Evolutionary conservation across 2,888 invertebrate species (phyloP).

Genomic region (Pharmacophagus antenor): DNA sequence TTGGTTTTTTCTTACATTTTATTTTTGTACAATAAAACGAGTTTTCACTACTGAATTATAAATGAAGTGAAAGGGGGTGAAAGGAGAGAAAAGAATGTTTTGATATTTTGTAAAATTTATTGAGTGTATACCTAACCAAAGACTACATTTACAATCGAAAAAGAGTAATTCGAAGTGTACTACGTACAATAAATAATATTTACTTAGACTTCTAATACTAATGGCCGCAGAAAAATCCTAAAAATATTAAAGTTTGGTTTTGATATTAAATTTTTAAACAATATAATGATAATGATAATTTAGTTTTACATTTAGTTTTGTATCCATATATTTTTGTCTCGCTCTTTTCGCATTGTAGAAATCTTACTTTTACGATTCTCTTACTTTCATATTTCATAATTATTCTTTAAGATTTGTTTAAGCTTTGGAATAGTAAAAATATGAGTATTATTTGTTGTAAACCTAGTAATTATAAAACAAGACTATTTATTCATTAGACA

Average conservation of each 20-base stretch:
- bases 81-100: not conserved
- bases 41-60: not conserved
- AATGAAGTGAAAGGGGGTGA: not conserved
- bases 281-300: too few species aligned
- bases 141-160: constrained; percentile 18
- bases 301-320: too few species aligned
- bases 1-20: too few species aligned
- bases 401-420: too few species aligned
- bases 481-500: not conserved
- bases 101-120: constrained; percentile 14
- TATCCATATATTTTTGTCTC: too few species aligned
- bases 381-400: too few species aligned
- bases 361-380: too few species aligned
- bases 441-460: not conserved
- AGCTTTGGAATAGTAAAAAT: not conserved
- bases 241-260: not conserved
- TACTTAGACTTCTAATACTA: constrained; percentile 36
- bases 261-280: not conserved
- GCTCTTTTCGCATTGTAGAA: too few species aligned
- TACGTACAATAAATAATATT: constrained; percentile 70
- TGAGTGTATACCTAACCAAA: constrained; percentile 28
- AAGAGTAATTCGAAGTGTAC: constrained; percentile 42
- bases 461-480: not conserved
- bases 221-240: not conserved
- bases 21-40: not conserved